Conservation (phyloP, 2,888 invertebrate genomes). For the Venustoraphidia nigricollis region DNA sequence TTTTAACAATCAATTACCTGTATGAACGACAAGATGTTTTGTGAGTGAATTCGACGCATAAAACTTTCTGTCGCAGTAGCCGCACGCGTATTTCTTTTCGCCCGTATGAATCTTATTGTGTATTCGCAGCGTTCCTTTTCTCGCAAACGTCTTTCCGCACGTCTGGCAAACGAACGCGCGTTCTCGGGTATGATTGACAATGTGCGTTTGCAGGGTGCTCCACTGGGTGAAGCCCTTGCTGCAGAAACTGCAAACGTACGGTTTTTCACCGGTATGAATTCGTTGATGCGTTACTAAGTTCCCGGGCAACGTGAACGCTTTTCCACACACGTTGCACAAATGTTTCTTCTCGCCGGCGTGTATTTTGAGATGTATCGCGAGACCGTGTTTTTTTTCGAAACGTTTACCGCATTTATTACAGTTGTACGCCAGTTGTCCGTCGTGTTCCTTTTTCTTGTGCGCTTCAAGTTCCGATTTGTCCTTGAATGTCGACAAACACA, state of each 20-base stretch:
- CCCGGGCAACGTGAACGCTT: neutral
- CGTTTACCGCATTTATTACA: neutral
- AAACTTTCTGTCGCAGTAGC: no score
- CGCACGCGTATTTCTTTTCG: no score
- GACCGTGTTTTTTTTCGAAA: neutral
- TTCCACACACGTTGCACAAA: constrained; percentile 7
- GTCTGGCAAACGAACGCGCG: constrained; percentile 5
- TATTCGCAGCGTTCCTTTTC: no score
- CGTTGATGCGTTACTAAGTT: constrained; percentile 2
- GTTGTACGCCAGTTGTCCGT: no score
- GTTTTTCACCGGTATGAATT: constrained; percentile 4
- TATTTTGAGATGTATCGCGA: constrained; percentile 4
- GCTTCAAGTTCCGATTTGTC: no score
- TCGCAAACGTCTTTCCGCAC: constrained; percentile 1
- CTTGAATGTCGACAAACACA: no score
- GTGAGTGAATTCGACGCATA: no score
- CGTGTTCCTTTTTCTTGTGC: no score
- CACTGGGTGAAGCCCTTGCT: constrained; percentile 4
- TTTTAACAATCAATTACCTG: no score
- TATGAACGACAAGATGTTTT: no score
- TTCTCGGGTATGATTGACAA: constrained; percentile 6
- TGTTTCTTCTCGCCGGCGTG: constrained; percentile 2
- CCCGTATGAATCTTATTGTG: no score
- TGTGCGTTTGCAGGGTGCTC: constrained; percentile 6
- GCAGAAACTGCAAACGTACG: constrained; percentile 6